These are phyloP conservation scores for Brenthis daphne DNA, from an alignment of 2,888 invertebrate genomes.

Conservation along the genomic window DNA sequence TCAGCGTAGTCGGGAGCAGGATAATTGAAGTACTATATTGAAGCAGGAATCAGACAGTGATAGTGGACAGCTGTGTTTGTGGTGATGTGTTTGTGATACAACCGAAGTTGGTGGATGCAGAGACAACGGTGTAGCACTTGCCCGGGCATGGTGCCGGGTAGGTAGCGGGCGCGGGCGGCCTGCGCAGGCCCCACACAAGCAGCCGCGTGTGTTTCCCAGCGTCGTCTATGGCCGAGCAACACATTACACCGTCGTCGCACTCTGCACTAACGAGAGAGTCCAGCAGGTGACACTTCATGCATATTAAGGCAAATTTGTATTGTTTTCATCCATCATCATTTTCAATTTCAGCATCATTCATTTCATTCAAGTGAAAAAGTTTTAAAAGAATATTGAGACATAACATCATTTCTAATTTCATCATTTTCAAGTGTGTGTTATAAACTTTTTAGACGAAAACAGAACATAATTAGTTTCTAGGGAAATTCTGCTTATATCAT, in stretches of 20 bases:
- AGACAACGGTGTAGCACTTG: slow-evolving; percentile 68
- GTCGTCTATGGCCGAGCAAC: slow-evolving; percentile 96
- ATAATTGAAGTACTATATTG: slow-evolving; percentile 47
- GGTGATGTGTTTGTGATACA: slow-evolving; percentile 50
- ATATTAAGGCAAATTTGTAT: not conserved
- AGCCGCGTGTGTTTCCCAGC: slow-evolving; percentile 86
- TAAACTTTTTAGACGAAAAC: no score
- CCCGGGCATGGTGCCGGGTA: slow-evolving; percentile 82
- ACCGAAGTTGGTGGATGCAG: slow-evolving; percentile 64
- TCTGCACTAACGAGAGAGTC: slow-evolving; percentile 88
- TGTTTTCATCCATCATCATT: no score
- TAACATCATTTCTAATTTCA: no score
- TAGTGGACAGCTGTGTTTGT: slow-evolving; percentile 45
- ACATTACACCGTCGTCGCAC: slow-evolving; percentile 88
- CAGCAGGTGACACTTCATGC: slow-evolving; percentile 64
- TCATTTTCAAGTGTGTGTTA: no score
- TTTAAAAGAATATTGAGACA: no score
- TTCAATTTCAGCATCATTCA: no score
- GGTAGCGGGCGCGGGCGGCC: slow-evolving; percentile 82
- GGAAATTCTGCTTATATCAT: no score
- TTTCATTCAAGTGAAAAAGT: no score
- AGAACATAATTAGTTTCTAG: no score
- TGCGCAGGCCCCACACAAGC: slow-evolving; percentile 81
- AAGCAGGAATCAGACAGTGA: slow-evolving; percentile 50
- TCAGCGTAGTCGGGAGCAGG: slow-evolving; percentile 63